Evolutionary conservation across 2,888 invertebrate genomes (phyloP), one percentile per base, ranked within the genome.

Genomic region (Volucella inflata): DNA sequence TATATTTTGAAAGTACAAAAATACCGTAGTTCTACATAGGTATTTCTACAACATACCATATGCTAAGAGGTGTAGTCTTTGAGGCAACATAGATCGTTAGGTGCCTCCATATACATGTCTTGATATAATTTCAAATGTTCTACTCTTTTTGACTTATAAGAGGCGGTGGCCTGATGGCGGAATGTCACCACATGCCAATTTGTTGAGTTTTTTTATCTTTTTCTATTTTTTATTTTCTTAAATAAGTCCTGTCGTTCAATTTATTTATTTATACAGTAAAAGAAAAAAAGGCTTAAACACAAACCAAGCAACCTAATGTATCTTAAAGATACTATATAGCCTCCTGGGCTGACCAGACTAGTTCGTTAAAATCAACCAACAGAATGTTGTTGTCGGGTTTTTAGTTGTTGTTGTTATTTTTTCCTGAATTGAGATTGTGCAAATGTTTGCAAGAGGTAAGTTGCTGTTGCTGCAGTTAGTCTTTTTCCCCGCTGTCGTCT

Each of bases 281-380:
- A 44, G n/a, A 30, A 30, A 30, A 30, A 30, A 30, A 30, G 30
- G 30, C 30, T 30, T 30, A 30, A 3, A 30, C 4, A 30, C 6
- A 30, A 30, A 30, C 30, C 30, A 30, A 30, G 6, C 30, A 30
- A 30, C 30, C 57, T 62, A 72, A 77, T 77, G 65, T 67, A 82
- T 82, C 75, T 68, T 30, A 71, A 76, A 76, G 81, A 71, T 82
- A 71, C 65, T 83, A 57, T 83, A 74, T 62, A 74, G 68, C 64
- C 51, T 72, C 30, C 30, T 30, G 30, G 57, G 44, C 30, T 59
- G 88, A 88, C 89, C 89, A 90, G 90, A 90, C 89, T 90, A 90
- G 90, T 91, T 91, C 90, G 90, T 91, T 90, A 91, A 91, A 90
- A 89, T 89, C 89, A 90, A 89, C 89, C 88, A 90, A 88, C 88